Evolutionary conservation across 1,140 invertebrate genomes (phyloP).

Genomic region (Procambarus virginalis): DNA sequence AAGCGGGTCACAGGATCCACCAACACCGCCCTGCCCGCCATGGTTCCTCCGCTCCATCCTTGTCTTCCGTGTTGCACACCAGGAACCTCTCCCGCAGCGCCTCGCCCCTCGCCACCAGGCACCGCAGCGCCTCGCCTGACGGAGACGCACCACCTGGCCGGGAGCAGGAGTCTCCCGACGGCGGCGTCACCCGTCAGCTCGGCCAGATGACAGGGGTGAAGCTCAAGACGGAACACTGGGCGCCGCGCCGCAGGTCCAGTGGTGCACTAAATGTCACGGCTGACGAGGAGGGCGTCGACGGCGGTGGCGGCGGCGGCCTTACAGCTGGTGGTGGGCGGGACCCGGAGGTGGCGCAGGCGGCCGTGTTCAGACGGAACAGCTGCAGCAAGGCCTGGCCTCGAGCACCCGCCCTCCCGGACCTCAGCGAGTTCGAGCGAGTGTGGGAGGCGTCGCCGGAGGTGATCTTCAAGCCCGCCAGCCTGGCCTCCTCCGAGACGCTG

Average conservation of each 20-base stretch:
- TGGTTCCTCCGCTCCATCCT: constrained; percentile 31
- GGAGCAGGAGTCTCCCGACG: not conserved
- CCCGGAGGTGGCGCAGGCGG: not conserved
- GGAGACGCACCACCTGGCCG: not conserved
- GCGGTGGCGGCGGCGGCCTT: constrained; percentile 3
- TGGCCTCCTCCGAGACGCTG: constrained; percentile 54
- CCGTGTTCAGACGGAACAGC: constrained; percentile 17
- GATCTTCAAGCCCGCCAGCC: constrained; percentile 44
- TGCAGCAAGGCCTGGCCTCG: not conserved
- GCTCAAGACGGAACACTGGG: not conserved
- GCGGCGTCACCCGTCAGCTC: not conserved
- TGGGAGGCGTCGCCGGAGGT: constrained; percentile 53
- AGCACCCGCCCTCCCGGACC: constrained; percentile 40
- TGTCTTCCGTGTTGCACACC: constrained; percentile 21
- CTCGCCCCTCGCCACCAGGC: not conserved
- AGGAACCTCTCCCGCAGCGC: not conserved
- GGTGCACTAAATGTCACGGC: not conserved
- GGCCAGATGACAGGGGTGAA: constrained; percentile 16
- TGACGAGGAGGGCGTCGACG: no score
- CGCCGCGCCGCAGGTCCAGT: not conserved
- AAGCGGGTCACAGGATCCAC: constrained; percentile 13
- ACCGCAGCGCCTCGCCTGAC: not conserved
- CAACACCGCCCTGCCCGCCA: constrained; percentile 5
- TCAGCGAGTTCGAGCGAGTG: constrained; percentile 58
- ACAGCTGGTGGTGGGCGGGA: not conserved